Conservation (phyloP, 1,140 invertebrate genomes). For the Zaprionus inermis region DNA sequence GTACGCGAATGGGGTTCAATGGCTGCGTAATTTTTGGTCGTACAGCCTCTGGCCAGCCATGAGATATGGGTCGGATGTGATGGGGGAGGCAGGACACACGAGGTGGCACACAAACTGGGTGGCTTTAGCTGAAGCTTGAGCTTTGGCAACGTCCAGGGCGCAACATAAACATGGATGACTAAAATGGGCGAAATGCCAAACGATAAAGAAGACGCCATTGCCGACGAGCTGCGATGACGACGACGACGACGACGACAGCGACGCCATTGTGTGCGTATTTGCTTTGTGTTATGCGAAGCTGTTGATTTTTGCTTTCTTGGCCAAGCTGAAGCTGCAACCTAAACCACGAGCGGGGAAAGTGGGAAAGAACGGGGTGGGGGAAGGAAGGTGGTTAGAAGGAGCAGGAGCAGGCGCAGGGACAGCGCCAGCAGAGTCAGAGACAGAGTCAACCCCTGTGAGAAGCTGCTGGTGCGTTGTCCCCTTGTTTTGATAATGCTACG, state of each 20-base stretch:
- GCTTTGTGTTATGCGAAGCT: slow-evolving; percentile 61
- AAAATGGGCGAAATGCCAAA: slow-evolving; percentile 83
- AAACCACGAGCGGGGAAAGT: background rate
- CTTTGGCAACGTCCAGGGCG: slow-evolving; percentile 44
- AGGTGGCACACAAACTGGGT: slow-evolving; percentile 36
- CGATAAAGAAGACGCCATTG: slow-evolving; percentile 79
- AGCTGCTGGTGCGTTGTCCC: slow-evolving; percentile 63
- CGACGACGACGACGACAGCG: slow-evolving; percentile 3
- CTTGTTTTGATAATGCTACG: slow-evolving; percentile 82
- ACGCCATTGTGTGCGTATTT: slow-evolving; percentile 53
- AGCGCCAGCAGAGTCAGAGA: slow-evolving; percentile 7
- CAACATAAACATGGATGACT: slow-evolving; percentile 80
- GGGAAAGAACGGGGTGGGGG: no score
- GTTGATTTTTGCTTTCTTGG: slow-evolving; percentile 54
- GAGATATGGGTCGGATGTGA: background rate
- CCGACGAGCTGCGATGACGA: slow-evolving; percentile 23
- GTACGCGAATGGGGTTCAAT: slow-evolving; percentile 61
- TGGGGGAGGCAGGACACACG: background rate
- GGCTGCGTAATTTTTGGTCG: slow-evolving; percentile 75
- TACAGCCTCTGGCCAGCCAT: slow-evolving; percentile 63
- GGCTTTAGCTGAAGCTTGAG: slow-evolving; percentile 44
- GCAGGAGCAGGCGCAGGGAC: slow-evolving; percentile 2
- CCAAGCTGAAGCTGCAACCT: slow-evolving; percentile 13
- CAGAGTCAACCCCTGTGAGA: slow-evolving; percentile 64
- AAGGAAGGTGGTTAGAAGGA: background rate